Conservation (phyloP, 2,888 invertebrate species). For the Dolomedes plantarius region DNA sequence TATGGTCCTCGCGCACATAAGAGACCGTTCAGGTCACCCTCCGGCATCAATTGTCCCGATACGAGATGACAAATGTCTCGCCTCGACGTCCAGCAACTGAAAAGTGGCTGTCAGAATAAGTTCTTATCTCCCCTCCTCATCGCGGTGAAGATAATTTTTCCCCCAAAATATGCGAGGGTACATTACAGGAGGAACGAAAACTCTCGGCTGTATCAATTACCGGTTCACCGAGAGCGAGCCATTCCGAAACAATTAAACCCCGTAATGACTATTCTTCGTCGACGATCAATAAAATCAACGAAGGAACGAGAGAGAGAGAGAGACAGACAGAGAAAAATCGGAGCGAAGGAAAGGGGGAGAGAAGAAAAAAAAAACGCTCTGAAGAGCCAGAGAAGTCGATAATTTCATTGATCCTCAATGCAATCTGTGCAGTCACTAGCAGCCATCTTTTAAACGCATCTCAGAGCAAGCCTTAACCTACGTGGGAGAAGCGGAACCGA, state of each 20-base stretch:
- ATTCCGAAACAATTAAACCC: conserved; percentile 66
- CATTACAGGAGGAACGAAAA: no score
- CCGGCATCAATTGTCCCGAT: no score
- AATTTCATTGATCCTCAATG: conserved; percentile 69
- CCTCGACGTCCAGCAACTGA: no score
- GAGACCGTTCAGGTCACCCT: no score
- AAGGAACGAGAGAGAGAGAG: not conserved
- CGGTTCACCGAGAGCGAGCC: conserved; percentile 49
- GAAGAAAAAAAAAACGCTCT: conserved; percentile 28
- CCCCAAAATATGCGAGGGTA: no score
- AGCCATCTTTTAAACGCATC: conserved; percentile 66
- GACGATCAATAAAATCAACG: conserved; percentile 40
- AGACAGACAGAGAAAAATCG: not conserved
- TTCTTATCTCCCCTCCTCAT: no score
- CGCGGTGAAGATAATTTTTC: no score
- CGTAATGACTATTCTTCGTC: conserved; percentile 54
- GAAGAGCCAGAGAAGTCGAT: conserved; percentile 61
- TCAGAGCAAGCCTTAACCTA: conserved; percentile 40
- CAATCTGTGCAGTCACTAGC: conserved; percentile 59
- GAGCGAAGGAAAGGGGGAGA: not conserved
- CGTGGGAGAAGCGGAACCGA: conserved; percentile 53
- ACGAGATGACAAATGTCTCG: no score
- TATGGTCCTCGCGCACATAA: no score
- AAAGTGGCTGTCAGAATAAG: no score
- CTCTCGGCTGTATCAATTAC: conserved; percentile 60